Evolutionary conservation across 1,140 invertebrate genomes (phyloP), one percentile per base, ranked within the genome.

Genomic region (Pissodes strobi): DNA sequence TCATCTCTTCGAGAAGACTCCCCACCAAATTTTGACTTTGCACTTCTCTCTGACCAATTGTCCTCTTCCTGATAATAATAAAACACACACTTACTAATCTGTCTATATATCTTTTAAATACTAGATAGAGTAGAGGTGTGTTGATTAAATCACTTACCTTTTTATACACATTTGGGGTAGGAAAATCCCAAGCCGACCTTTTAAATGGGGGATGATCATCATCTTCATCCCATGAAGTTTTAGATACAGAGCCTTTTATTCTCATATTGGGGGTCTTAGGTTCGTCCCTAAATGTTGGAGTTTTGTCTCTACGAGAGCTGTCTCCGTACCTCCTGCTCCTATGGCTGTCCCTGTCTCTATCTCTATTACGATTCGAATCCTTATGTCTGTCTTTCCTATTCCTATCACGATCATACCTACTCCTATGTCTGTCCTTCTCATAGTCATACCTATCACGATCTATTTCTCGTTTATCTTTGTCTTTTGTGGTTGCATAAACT

Each of bases 171-270:
- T 83, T 82, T 0, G 95, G 95, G 0, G 95, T 97, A 0, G 94
- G 94, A 74, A 93, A 87, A 80, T 98, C 96, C 94, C 95, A 98
- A 41, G 87, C 87, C 3, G 93, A 95, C 69, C 85, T 85, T 22
- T 82, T 86, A 5, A 74, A 71, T 12, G 87, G 86, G 1, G 83
- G 82, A 58, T 80, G 82, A 22, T 87, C 87, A 64, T 90, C 87
- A 68, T 94, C 90, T 75, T 95, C 93, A 74, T 98, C 95, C 95
- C 95, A 98, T 8, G 86, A 86, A 37, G 89, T 88, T 74, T 86
- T 88, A 5, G 87, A 88, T 2, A 88, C 85, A 21, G 86, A 82
- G 81, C 91, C 88, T 79, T 88, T 83, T 0, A 83, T 79, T 76
- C 85, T 43, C 9, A 61, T 78, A 69, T 85, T 84, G 10, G 94